Evolutionary conservation across 2,888 invertebrate genomes (phyloP), one percentile per base, ranked within the genome.

Genomic region (Coecobrya sp.): DNA sequence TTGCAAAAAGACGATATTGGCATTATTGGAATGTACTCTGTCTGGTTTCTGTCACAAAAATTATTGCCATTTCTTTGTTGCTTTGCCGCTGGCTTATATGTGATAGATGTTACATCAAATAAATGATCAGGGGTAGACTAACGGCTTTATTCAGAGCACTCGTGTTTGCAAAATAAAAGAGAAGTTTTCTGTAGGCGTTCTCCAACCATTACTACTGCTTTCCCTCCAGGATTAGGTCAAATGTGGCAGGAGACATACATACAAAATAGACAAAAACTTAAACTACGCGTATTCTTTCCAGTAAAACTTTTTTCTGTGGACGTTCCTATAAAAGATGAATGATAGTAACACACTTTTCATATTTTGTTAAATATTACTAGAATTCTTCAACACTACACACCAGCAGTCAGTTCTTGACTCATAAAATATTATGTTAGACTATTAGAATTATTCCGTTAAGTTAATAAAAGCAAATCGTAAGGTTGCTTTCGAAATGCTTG

Each of bases 161-260:
- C 52, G n/a, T n/a, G n/a, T 42, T n/a, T 45, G 49, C 27, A 52
- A 52, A 62, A 30, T 8, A 8, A 62, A 81, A 8, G 79, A 45
- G 45, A 62, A 81, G 49, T 36, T 88, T 79, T 65, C 88, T 81
- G 49, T 87, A 27, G 30, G 65, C 62, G 52, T 79, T 87, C 30
- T 19, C 76, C 59, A 36, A n/a, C 70, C 3, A 36, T 70, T 59
- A 4, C 8, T 65, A 4, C 8, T 65, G 36, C 45, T 2, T 79
- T 79, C 45, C 76, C 45, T 27, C 49, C 76, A 62, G 65, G 8
- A 16, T 79, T 49, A 87, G 87, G 76, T 87, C 59, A 76, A 42
- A 86, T 87, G 10, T 82, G 68, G 36, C 73, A 86, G 70, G 19
- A 30, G 36, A 27, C 30, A 42, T 19, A 30, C n/a, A 84, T 42